A percentile compares a stretch with the other conserved stretches of the same genome.
Conservation (phyloP, 2,797 vertebrate genomes). For the Vultur gryphus region DNA sequence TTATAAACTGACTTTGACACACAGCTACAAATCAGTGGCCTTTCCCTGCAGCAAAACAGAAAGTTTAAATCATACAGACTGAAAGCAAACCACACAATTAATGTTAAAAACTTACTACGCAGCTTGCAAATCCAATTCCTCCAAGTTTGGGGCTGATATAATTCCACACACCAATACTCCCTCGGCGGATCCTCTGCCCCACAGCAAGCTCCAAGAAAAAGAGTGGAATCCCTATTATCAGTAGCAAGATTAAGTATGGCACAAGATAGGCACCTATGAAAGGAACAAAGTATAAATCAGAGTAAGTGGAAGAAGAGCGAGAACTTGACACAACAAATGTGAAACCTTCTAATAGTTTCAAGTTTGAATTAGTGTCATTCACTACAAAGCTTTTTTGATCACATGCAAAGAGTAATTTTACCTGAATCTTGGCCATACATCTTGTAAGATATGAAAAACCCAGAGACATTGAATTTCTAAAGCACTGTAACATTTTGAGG, state of each 20-base stretch:
- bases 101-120: slow-evolving; percentile 82
- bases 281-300: slow-evolving; percentile 28
- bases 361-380: not conserved
- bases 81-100: not conserved
- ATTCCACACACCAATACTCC: slow-evolving; percentile 98
- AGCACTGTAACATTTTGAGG: not conserved
- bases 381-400: not conserved
- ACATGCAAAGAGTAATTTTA: not conserved
- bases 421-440: not conserved
- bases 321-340: not conserved
- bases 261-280: slow-evolving; percentile 92
- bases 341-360: not conserved
- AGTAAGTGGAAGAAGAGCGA: not conserved
- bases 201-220: slow-evolving; percentile 97
- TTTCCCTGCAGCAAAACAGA: not conserved
- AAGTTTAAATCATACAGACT: not conserved
- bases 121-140: slow-evolving; percentile 96
- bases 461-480: not conserved
- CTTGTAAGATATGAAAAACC: not conserved
- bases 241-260: slow-evolving; percentile 90
- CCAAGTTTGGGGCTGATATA: slow-evolving; percentile 95
- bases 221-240: slow-evolving; percentile 93
- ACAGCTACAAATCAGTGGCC: not conserved
- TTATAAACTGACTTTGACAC: not conserved
- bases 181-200: slow-evolving; percentile 92